phyloP scores from a whole-genome alignment of 2,113 vertebrate species.

The Chionis minor region DNA sequence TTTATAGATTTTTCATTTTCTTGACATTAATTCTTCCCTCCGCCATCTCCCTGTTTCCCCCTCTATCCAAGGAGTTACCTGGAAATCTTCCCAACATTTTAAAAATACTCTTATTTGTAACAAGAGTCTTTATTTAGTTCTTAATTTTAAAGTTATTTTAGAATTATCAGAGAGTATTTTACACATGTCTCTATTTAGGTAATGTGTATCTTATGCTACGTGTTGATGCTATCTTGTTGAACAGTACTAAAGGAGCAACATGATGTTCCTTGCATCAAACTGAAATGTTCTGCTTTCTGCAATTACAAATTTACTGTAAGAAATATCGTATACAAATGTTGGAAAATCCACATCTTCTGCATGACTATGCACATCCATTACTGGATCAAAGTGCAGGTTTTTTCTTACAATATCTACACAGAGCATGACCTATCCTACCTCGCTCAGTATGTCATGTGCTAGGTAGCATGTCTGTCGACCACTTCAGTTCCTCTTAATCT shows the following conservation, averaged over 20 bases:
- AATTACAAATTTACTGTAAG: background rate
- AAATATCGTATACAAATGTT: background rate
- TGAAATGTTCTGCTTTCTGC: background rate
- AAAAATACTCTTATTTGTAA: background rate
- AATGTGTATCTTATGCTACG: background rate
- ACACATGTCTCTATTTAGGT: background rate
- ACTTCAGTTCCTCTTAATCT: background rate
- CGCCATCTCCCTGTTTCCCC: no score
- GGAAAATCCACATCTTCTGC: background rate
- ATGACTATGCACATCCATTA: background rate
- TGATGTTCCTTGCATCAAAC: background rate
- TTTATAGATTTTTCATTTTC: background rate
- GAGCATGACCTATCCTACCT: background rate
- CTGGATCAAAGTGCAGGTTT: background rate
- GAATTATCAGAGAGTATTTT: background rate
- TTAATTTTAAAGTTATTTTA: background rate
- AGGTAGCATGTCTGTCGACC: background rate
- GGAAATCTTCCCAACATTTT: background rate
- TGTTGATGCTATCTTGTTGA: background rate
- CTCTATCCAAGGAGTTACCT: background rate
- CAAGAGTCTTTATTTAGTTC: background rate
- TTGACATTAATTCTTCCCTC: background rate
- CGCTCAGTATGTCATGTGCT: background rate
- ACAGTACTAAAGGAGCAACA: background rate
- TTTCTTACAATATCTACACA: background rate